A percentile compares a stretch with the other conserved stretches of the same genome.
These are phyloP conservation scores for Danio aesculapii DNA, from an alignment of 2,797 vertebrate species.

Conservation along the genomic window DNA sequence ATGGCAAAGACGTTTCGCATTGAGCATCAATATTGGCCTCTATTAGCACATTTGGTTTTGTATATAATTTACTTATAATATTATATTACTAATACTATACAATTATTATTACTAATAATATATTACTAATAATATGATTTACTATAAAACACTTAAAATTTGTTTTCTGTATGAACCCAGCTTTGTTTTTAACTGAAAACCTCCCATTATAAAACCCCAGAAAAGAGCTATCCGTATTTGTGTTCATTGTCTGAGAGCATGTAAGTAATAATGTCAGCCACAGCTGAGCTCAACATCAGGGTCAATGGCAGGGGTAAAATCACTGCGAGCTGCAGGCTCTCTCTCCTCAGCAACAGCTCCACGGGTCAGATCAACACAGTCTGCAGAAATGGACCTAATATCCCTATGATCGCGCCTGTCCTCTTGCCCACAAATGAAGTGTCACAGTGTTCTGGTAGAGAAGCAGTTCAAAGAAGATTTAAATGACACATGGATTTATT, in stretches of 20 bases:
- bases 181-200: too few species aligned
- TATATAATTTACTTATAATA: too few species aligned
- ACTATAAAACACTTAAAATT: too few species aligned
- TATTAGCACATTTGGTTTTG: too few species aligned
- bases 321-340: constrained; percentile 1
- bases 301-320: constrained; percentile 5
- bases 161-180: too few species aligned
- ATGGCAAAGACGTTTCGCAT: too few species aligned
- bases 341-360: constrained; percentile 1
- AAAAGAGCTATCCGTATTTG: not conserved
- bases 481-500: constrained; percentile 12
- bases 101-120: too few species aligned
- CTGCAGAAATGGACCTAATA: constrained; percentile 30
- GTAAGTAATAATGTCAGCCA: constrained; percentile 23
- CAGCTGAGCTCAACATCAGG: constrained; percentile 25
- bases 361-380: constrained; percentile 25
- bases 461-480: not conserved
- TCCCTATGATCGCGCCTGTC: not conserved
- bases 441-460: not conserved
- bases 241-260: constrained; percentile 8
- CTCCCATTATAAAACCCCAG: not conserved
- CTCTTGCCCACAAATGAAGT: constrained; percentile 10
- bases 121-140: too few species aligned
- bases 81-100: too few species aligned
- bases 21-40: too few species aligned